These are phyloP conservation scores for Enoplolaimus lenunculus DNA, from an alignment of 2,888 invertebrate genomes.

Conservation along the genomic window DNA sequence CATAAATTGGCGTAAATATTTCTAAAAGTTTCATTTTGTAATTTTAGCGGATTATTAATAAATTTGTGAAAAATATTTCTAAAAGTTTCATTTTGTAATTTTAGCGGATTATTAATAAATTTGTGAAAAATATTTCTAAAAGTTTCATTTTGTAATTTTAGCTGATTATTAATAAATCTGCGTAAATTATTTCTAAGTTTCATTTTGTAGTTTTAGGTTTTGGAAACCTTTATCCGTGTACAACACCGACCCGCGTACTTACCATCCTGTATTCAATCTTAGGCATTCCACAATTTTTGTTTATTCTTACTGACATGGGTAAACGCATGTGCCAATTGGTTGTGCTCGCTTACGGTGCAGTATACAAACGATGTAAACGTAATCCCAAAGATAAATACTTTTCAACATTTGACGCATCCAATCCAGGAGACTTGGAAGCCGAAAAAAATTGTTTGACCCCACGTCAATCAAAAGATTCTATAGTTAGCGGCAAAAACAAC, in stretches of 20 bases:
- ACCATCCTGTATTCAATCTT: conserved; percentile 5
- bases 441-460: neutral
- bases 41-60: too few species aligned
- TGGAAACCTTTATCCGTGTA: conserved; percentile 10
- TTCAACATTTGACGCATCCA: neutral
- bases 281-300: conserved; percentile 6
- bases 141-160: too few species aligned
- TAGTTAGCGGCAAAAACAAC: neutral
- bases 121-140: too few species aligned
- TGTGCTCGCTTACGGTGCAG: neutral
- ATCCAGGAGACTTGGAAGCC: neutral
- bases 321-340: conserved; percentile 1
- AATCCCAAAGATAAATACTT: neutral
- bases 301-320: conserved; percentile 4
- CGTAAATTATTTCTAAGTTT: too few species aligned
- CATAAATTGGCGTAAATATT: too few species aligned
- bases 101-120: too few species aligned
- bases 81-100: too few species aligned
- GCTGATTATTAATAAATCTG: too few species aligned
- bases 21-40: too few species aligned
- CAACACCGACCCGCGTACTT: neutral
- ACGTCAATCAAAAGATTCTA: neutral
- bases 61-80: too few species aligned
- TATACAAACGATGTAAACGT: neutral
- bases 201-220: conserved; percentile 1